Conservation (phyloP, 2,113 vertebrate genomes). For the Merops nubicus region DNA sequence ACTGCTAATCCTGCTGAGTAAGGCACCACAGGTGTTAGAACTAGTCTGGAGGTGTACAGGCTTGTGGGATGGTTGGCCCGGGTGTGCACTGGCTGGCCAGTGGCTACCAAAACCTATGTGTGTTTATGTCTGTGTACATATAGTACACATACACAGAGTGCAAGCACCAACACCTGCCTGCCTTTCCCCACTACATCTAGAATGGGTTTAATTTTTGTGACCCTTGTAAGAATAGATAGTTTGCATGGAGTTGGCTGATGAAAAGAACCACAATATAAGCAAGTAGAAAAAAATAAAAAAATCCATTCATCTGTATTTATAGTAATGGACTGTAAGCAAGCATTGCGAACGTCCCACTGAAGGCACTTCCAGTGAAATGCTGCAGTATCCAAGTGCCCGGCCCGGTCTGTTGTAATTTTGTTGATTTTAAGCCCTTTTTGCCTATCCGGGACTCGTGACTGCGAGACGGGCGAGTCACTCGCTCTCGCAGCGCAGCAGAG, state of each 20-base stretch:
- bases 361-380: background rate
- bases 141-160: fast-evolving
- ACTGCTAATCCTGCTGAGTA: background rate
- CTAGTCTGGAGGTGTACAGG: fast-evolving
- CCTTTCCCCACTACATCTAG: background rate
- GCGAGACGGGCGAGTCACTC: fast-evolving
- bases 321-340: background rate
- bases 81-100: fast-evolving
- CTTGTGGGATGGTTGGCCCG: fast-evolving
- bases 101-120: fast-evolving
- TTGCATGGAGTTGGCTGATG: background rate
- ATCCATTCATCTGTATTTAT: background rate
- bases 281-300: background rate
- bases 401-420: background rate
- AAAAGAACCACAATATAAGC: background rate
- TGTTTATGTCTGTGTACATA: fast-evolving
- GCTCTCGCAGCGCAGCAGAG: no score
- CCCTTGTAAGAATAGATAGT: fast-evolving
- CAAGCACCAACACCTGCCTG: background rate
- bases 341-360: fast-evolving
- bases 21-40: no score
- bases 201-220: background rate
- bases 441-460: fast-evolving
- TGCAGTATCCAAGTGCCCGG: background rate
- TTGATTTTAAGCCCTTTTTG: background rate